Percentiles rank a stretch among this genome's conserved stretches.
phyloP scores from a whole-genome alignment of 2,797 vertebrate genomes.

The Anabacerthia variegaticeps region DNA sequence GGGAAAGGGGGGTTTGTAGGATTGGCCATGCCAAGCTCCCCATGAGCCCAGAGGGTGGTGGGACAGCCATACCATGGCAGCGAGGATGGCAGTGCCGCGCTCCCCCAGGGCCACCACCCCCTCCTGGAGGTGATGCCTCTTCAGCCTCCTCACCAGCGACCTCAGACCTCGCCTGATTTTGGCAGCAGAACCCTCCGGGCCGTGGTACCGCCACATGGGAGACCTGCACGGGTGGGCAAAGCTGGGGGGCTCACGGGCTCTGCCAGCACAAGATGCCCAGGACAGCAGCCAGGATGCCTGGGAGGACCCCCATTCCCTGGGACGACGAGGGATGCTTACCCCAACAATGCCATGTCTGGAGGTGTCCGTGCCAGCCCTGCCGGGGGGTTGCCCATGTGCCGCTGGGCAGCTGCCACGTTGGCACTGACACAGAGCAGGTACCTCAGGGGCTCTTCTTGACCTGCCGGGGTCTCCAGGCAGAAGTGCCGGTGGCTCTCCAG shows the following conservation, averaged over 20 bases:
- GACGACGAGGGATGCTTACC: conserved; percentile 57
- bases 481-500: conserved; percentile 83
- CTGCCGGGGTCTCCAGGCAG: conserved; percentile 83
- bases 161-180: conserved; percentile 86
- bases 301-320: accelerated
- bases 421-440: conserved; percentile 86
- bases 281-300: accelerated
- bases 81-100: conserved; percentile 85
- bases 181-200: conserved; percentile 77
- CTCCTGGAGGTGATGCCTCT: conserved; percentile 82
- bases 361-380: conserved; percentile 59
- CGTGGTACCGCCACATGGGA: conserved; percentile 84
- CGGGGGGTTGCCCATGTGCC: conserved; percentile 68
- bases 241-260: accelerated
- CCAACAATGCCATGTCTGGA: conserved; percentile 79
- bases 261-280: accelerated
- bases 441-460: conserved; percentile 76
- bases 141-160: conserved; percentile 84
- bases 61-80: conserved; percentile 68
- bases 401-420: conserved; percentile 78
- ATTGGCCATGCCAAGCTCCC: accelerated
- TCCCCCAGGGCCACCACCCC: conserved; percentile 87
- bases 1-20: accelerated
- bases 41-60: accelerated
- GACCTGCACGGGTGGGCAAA: conserved; percentile 63